Conservation (phyloP, 2,888 invertebrate species). For the Cacoxenus indagator region DNA sequence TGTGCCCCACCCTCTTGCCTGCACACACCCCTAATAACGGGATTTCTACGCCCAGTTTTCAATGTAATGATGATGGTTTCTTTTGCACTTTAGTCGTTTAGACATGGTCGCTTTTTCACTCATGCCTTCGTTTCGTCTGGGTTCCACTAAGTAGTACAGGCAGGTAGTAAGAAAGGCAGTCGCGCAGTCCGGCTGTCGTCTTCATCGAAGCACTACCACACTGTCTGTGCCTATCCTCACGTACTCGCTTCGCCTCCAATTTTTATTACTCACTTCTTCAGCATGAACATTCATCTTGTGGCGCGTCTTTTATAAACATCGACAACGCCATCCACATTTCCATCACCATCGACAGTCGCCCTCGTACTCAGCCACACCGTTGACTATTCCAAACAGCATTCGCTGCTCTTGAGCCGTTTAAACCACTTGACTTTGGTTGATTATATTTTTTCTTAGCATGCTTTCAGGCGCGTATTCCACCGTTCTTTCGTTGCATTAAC, state of each 20-base stretch:
- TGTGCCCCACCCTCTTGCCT: neutral
- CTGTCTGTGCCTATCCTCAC: neutral
- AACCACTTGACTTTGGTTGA: slow-evolving; percentile 59
- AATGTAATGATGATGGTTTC: slow-evolving; percentile 67
- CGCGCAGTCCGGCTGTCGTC: too few species aligned
- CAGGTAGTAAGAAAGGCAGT: neutral
- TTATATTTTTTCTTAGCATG: slow-evolving; percentile 16
- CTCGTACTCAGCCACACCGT: slow-evolving; percentile 23
- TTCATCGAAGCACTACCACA: neutral
- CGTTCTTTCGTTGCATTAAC: neutral
- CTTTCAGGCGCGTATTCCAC: neutral
- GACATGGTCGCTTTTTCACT: slow-evolving; percentile 45
- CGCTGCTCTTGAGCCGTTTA: slow-evolving; percentile 56
- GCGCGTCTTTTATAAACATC: slow-evolving; percentile 41
- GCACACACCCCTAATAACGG: slow-evolving; percentile 42
- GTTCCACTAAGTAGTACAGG: neutral
- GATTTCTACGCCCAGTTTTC: slow-evolving; percentile 44
- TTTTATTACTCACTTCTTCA: slow-evolving; percentile 35
- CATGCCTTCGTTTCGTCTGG: neutral
- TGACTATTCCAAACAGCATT: neutral
- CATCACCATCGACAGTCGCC: slow-evolving; percentile 22
- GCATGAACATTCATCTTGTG: slow-evolving; percentile 51
- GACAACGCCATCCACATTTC: slow-evolving; percentile 30
- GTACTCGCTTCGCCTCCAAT: neutral
- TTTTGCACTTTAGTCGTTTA: slow-evolving; percentile 64